Conservation (phyloP, 2,113 vertebrate genomes). For the Lucifuga dentata region DNA sequence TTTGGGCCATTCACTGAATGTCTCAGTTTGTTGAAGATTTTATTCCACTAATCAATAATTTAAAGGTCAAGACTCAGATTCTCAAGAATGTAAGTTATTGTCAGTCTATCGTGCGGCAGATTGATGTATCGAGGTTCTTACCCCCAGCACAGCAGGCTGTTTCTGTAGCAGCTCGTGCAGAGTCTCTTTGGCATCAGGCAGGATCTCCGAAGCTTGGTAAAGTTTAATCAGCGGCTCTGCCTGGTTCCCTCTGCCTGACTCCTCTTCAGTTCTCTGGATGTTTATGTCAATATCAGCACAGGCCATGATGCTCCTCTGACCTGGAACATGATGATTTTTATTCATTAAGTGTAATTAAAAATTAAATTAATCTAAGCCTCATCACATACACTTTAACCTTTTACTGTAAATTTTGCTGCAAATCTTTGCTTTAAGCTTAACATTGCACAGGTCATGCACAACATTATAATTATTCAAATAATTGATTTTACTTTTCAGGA, state of each 20-base stretch:
- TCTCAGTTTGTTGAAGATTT: too few species aligned
- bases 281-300: conserved; percentile 62
- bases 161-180: conserved; percentile 71
- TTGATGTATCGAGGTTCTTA: conserved; percentile 50
- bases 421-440: too few species aligned
- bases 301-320: conserved; percentile 67
- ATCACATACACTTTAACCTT: background rate
- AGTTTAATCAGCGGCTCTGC: background rate
- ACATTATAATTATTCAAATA: too few species aligned
- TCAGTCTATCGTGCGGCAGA: too few species aligned
- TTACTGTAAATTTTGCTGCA: background rate
- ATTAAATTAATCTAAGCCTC: too few species aligned
- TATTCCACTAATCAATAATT: too few species aligned
- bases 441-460: too few species aligned
- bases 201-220: conserved; percentile 56
- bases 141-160: conserved; percentile 74
- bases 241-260: rapidly evolving
- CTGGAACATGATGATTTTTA: conserved; percentile 5
- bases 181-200: conserved; percentile 10
- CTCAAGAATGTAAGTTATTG: too few species aligned
- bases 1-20: background rate
- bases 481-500: too few species aligned
- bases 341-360: too few species aligned
- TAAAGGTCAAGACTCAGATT: too few species aligned
- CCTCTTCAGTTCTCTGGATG: conserved; percentile 36